Evolutionary conservation across 2,797 vertebrate genomes (phyloP).

Genomic region (Cynopterus sphinx): DNA sequence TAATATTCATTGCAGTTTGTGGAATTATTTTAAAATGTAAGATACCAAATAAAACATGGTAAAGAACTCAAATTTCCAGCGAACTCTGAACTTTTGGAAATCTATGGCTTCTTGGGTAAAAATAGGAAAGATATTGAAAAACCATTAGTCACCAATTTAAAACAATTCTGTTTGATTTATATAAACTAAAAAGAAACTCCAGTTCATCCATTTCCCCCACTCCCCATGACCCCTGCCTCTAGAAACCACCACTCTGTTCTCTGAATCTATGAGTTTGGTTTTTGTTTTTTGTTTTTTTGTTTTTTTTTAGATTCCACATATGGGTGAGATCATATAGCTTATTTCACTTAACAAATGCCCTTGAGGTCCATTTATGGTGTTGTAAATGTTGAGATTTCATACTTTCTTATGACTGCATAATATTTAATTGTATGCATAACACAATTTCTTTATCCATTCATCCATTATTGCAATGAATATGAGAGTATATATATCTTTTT

Average conservation of each 20-base stretch:
- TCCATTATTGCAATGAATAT: background rate
- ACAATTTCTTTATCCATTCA: too few species aligned
- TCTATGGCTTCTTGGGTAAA: background rate
- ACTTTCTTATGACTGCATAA: too few species aligned
- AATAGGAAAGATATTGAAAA: background rate
- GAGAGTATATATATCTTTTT: background rate
- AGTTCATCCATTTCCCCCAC: background rate
- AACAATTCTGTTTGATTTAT: background rate
- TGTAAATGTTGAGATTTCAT: background rate
- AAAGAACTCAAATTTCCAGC: background rate
- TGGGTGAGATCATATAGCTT: background rate
- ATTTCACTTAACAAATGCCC: background rate
- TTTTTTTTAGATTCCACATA: background rate
- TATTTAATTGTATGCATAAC: too few species aligned
- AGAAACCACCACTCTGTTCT: background rate
- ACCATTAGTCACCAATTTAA: background rate
- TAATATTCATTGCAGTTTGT: background rate
- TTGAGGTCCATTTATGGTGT: background rate
- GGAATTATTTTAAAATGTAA: conserved; percentile 13
- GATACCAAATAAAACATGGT: background rate
- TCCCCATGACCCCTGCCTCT: background rate
- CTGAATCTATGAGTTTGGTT: background rate
- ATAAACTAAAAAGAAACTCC: background rate
- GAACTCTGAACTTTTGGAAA: background rate
- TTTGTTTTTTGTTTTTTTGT: background rate